Conservation (phyloP, 2,797 vertebrate genomes). For the Siniperca scherzeri region DNA sequence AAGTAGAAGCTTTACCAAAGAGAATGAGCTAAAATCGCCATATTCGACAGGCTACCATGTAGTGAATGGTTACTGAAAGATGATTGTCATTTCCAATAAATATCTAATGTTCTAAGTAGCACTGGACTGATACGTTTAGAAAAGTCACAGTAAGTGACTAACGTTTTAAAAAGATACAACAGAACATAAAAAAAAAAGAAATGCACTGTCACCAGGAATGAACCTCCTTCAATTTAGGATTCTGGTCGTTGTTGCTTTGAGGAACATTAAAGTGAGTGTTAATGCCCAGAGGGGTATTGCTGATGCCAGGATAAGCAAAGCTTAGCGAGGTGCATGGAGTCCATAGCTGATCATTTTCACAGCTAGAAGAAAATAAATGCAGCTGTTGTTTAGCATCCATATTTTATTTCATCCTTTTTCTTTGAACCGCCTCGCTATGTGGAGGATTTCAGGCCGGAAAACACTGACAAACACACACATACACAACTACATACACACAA, state of each 20-base stretch:
- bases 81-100: conserved; percentile 23
- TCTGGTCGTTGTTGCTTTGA: conserved; percentile 49
- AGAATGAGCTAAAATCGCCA: background rate
- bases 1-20: background rate
- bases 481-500: background rate
- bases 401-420: conserved; percentile 40
- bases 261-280: conserved; percentile 63
- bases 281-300: conserved; percentile 53
- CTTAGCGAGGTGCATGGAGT: conserved; percentile 56
- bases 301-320: conserved; percentile 65
- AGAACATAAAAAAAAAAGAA: conserved; percentile 28
- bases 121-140: conserved; percentile 5
- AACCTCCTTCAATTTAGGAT: conserved; percentile 55
- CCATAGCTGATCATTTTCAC: conserved; percentile 67
- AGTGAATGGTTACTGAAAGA: conserved; percentile 21
- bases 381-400: conserved; percentile 64
- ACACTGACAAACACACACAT: conserved; percentile 21
- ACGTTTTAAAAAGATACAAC: conserved; percentile 8
- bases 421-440: conserved; percentile 57
- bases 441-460: conserved; percentile 46
- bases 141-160: background rate
- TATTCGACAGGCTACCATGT: background rate
- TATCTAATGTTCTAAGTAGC: conserved; percentile 18
- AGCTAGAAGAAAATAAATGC: conserved; percentile 52
- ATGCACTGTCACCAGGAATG: conserved; percentile 21